Evolutionary conservation across 2,888 invertebrate genomes (phyloP).

Genomic region (Xestia ashworthii): DNA sequence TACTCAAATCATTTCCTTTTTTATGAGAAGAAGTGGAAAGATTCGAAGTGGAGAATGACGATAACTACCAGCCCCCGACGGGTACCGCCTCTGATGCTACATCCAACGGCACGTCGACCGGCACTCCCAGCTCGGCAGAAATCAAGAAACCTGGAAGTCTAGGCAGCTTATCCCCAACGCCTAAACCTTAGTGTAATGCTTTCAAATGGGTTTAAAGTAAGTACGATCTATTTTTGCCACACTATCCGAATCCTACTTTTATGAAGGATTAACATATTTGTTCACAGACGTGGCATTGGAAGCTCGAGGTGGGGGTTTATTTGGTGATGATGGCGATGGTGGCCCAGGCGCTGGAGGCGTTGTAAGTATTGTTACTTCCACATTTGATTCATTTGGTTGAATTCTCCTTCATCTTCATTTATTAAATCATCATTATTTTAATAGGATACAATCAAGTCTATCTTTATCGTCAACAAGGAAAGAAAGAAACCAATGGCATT

Average conservation of each 20-base stretch:
- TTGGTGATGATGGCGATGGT: slow-evolving; percentile 22
- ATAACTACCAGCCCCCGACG: background rate
- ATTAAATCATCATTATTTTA: slow-evolving; percentile 37
- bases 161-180: background rate
- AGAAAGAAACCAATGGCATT: slow-evolving; percentile 21
- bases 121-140: background rate
- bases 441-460: slow-evolving; percentile 49
- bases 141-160: slow-evolving; percentile 22
- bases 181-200: slow-evolving; percentile 2
- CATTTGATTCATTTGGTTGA: slow-evolving; percentile 15
- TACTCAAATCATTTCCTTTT: slow-evolving; percentile 60
- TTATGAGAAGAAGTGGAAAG: slow-evolving; percentile 81
- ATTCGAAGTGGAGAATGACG: slow-evolving; percentile 56
- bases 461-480: slow-evolving; percentile 21
- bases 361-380: slow-evolving; percentile 73
- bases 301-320: slow-evolving; percentile 45
- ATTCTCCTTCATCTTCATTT: background rate
- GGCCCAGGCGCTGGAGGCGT: slow-evolving; percentile 68
- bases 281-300: slow-evolving; percentile 52
- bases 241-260: background rate
- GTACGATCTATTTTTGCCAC: background rate
- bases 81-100: slow-evolving; percentile 4
- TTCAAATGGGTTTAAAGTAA: slow-evolving; percentile 29
- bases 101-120: slow-evolving; percentile 19
- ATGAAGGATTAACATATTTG: slow-evolving; percentile 20